These are phyloP conservation scores for Eupithecia dodoneata DNA, from an alignment of 2,888 invertebrate genomes.

Conservation along the genomic window DNA sequence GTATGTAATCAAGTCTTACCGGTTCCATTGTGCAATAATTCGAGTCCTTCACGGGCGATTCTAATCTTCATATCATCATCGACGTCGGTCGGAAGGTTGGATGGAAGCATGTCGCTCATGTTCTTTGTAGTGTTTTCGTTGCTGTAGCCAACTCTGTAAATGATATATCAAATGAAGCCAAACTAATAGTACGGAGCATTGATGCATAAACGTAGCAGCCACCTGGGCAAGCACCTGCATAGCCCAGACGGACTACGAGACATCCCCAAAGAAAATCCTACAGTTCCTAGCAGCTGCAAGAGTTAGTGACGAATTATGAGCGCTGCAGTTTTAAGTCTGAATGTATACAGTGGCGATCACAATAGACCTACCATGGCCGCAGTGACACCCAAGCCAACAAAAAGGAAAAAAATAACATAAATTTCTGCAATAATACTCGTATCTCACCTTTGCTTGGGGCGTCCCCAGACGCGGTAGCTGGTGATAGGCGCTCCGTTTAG, in stretches of 20 bases:
- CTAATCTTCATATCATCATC: slow-evolving; percentile 67
- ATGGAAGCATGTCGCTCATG: slow-evolving; percentile 61
- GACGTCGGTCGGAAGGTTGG: slow-evolving; percentile 64
- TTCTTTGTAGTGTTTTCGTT: slow-evolving; percentile 73
- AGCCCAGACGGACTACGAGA: too few species aligned
- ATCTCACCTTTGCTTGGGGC: slow-evolving; percentile 68
- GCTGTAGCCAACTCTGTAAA: slow-evolving; percentile 49
- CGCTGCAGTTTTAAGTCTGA: too few species aligned
- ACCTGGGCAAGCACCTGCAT: too few species aligned
- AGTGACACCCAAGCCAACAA: too few species aligned
- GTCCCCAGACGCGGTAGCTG: slow-evolving; percentile 90
- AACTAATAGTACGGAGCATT: too few species aligned
- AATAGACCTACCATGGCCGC: too few species aligned
- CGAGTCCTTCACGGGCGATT: slow-evolving; percentile 82
- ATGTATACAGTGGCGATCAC: too few species aligned
- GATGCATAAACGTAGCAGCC: too few species aligned
- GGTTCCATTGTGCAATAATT: slow-evolving; percentile 89
- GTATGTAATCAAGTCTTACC: slow-evolving; percentile 71
- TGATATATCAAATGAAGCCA: background rate
- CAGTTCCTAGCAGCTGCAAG: too few species aligned
- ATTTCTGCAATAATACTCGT: background rate
- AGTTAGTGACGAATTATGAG: too few species aligned
- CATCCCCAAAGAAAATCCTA: too few species aligned
- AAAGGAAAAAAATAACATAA: too few species aligned
- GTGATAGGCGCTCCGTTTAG: slow-evolving; percentile 90